Conservation (phyloP, 2,113 vertebrate genomes). For the Coturnix japonica region DNA sequence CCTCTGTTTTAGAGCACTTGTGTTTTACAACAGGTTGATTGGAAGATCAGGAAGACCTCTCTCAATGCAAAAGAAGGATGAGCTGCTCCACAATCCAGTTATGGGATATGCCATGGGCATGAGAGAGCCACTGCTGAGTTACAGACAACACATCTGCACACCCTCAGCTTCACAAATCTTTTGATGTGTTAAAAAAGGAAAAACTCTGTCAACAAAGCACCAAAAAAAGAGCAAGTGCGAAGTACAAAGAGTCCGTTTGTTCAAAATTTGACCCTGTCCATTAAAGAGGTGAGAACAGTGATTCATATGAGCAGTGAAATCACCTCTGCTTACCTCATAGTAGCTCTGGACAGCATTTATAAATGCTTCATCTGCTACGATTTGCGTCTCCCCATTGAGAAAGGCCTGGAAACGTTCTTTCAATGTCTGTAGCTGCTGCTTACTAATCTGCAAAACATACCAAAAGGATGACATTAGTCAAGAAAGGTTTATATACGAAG, state of each 20-base stretch:
- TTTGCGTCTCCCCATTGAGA: constrained; percentile 96
- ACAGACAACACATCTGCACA: background rate
- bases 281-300: background rate
- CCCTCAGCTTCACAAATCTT: background rate
- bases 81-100: background rate
- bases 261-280: background rate
- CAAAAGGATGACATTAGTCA: constrained; percentile 1
- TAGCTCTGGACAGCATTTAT: constrained; percentile 99
- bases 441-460: constrained; percentile 90
- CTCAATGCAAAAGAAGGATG: background rate
- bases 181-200: background rate
- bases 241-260: background rate
- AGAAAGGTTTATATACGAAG: background rate
- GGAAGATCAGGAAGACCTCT: background rate
- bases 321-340: constrained; percentile 86
- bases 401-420: constrained; percentile 98
- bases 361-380: constrained; percentile 98
- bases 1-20: background rate
- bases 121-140: background rate
- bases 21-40: background rate
- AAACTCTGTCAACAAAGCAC: background rate
- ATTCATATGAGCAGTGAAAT: background rate
- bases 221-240: background rate
- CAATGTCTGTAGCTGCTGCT: constrained; percentile 94
- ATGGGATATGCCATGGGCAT: background rate